These are phyloP conservation scores for Drosophila pseudoananassae DNA, from an alignment of 1,140 invertebrate genomes.

Conservation along the genomic window DNA sequence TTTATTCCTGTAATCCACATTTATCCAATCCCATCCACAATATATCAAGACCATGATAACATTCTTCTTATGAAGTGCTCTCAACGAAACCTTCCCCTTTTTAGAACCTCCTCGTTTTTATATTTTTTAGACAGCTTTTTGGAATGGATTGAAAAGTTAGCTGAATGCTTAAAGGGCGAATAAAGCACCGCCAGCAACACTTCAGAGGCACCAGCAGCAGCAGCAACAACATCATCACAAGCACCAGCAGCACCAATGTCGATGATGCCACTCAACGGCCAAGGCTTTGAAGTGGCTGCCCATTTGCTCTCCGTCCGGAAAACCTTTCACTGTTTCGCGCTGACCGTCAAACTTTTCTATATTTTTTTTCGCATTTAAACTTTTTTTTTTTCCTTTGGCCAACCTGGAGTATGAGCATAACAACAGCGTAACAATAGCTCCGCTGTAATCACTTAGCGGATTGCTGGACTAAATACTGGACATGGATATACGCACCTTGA, in stretches of 20 bases:
- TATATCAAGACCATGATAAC: background rate
- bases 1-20: too few species aligned
- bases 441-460: slow-evolving; percentile 65
- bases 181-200: slow-evolving; percentile 42
- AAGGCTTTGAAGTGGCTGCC: slow-evolving; percentile 46
- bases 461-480: slow-evolving; percentile 23
- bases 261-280: slow-evolving; percentile 43
- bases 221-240: background rate
- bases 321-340: slow-evolving; percentile 16
- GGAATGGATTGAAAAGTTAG: slow-evolving; percentile 38
- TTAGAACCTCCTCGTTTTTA: background rate
- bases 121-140: slow-evolving; percentile 9
- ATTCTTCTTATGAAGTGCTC: background rate
- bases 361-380: background rate
- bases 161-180: slow-evolving; percentile 47
- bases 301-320: slow-evolving; percentile 6
- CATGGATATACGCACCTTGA: slow-evolving; percentile 60
- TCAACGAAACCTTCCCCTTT: background rate
- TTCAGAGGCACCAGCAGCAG: slow-evolving; percentile 27
- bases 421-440: slow-evolving; percentile 38
- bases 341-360: slow-evolving; percentile 26
- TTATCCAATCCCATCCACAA: background rate
- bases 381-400: slow-evolving; percentile 9
- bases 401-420: background rate
- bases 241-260: slow-evolving; percentile 30